Base-by-base conservation (phyloP, 2,888 invertebrate genomes). In the Metallyticus violacea region DNA sequence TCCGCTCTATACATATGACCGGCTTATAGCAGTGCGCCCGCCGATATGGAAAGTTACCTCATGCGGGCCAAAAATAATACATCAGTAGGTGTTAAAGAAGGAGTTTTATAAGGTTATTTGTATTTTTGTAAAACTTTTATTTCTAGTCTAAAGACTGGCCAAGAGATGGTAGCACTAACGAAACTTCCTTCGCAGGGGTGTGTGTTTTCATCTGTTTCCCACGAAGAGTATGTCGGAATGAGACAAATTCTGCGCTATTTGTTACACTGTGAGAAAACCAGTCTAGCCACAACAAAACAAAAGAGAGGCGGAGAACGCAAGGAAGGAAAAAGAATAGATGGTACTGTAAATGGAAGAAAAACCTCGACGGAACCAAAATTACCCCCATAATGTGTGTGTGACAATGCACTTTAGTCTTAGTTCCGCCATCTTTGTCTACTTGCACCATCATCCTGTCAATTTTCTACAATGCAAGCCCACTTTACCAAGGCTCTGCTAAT, bases 371-470 rank as follows among this genome's bases (percentile, higher is more conserved):
- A 9, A 62, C 76, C 77, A 80, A 76, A 87, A 87, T 87, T 87
- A 85, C 81, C 85, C 81, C 85, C 81, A 30, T 87, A 87, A 87
- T 87, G 81, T 81, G 62, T 87, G 40, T 62, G 85, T 87, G 87
- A 87, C 87, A 87, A 30, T 27, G 81, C 76, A 81, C 81, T 62
- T 81, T 84, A 77, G 76, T 78, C 78, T 81, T 85, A 81, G 80
- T 87, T 87, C 87, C 85, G 87, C 87, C 85, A 87, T 87, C 85
- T 85, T 87, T 85, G 85, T 87, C 81, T 87, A 82, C 2, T 26
- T 82, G 82, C 40, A 62, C 22, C 40, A 62, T 62, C 40, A 62
- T 62, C 40, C 40, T 62, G 40, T 62, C 40, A 9, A 62, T 62
- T 62, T 62, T n/a, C n/a, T 9, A 62, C 7, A 15, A 9, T 40